Percentiles rank a stretch among this genome's conserved stretches.
Conservation (phyloP, 2,113 vertebrate genomes). For the Polypterus bichir region DNA sequence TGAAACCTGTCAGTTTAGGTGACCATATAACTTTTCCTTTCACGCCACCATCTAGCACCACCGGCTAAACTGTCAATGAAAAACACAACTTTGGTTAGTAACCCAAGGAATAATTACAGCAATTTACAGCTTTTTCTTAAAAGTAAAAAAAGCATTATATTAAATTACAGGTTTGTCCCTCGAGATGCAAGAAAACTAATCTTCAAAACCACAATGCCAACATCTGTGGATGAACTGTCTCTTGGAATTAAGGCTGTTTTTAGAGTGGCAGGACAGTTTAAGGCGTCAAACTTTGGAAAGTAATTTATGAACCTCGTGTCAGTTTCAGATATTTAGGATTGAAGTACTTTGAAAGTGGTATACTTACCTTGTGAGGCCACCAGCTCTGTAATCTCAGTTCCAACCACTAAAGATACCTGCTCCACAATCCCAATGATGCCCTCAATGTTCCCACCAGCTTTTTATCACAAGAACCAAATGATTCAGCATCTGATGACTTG, state of each 20-base stretch:
- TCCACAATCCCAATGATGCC: constrained; percentile 2
- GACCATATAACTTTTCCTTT: no score
- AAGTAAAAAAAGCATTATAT: no score
- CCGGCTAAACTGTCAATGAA: no score
- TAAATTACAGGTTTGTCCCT: no score
- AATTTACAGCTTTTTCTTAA: no score
- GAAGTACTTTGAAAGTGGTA: constrained; percentile 13
- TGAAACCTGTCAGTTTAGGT: no score
- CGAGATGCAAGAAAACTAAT: not conserved
- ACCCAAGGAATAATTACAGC: no score
- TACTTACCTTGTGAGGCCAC: not conserved
- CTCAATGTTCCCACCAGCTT: not conserved
- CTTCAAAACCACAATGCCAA: not conserved
- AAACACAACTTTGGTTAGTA: no score
- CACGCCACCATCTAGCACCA: no score
- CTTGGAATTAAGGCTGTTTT: constrained; percentile 3
- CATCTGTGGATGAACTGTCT: constrained; percentile 7
- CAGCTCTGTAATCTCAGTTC: no score
- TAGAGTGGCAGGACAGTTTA: constrained; percentile 1
- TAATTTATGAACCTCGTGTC: constrained; percentile 7
- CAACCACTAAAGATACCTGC: not conserved
- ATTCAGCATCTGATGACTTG: not conserved
- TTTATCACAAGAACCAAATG: not conserved
- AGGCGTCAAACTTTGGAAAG: constrained; percentile 1
- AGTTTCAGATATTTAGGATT: constrained; percentile 4